Base-by-base conservation (phyloP, 2,113 vertebrate species). In the Micronisus gabar region DNA sequence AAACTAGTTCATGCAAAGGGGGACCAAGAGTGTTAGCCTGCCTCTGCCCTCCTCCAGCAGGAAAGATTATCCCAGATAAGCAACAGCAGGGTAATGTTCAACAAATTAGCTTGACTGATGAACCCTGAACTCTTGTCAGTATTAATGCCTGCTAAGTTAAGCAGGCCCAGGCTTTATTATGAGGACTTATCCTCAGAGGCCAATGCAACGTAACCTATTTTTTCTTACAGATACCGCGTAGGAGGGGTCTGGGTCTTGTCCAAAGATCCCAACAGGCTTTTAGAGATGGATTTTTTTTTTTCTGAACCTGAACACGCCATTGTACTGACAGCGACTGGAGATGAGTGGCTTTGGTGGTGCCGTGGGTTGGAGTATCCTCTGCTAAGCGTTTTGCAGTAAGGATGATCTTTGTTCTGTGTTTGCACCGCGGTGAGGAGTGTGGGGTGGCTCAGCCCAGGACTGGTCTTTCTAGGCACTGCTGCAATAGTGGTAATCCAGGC, bases 51-150 rank as follows among this genome's bases (percentile, higher is more conserved):
- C 50, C 58, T 96, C 65, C 81, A 93, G 43, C 78, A 88, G 79
- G 81, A 93, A 91, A 96, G 87, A 94, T 96, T 95, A 93, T 95
- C 91, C 74, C 79, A 94, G 94, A 96, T 93, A 96, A 97, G 91
- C 78, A 94, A 56, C 66, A 80, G 91, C 81, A 86, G 87, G 91
- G 74, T 96, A 93, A 90, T 88, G 71, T 96, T 94, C 79, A 85
- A 92, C 93, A 96, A 97, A 97, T 96, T 97, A 95, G 86, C 94
- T 91, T 93, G 81, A 85, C 91, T 93, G 90, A 85, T 95, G 93
- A 97, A 85, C 81, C 79, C 78, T 97, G 94, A 96, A 86, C 87
- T 94, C 84, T 86, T 86, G 89, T 96, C 74, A 80, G 84, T 81
- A 80, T 94, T 95, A 95, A 93, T 88, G 87, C 71, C 79, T 87